Percentiles rank a stretch among this genome's conserved stretches.
Evolutionary conservation across 2,888 invertebrate species (phyloP).

Genomic region (Lymantria monacha): DNA sequence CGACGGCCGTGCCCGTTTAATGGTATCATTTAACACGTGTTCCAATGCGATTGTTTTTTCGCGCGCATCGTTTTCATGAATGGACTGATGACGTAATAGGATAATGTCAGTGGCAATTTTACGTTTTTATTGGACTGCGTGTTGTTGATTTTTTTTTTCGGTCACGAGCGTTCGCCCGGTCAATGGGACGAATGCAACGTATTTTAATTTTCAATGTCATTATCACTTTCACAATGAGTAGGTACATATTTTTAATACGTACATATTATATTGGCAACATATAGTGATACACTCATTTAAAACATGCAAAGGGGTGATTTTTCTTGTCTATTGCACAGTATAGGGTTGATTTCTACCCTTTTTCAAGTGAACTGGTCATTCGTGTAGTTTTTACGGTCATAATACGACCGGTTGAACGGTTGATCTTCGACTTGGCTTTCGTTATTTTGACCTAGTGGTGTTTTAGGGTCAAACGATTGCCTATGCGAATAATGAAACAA

Average conservation of each 20-base stretch:
- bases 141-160: slow-evolving; percentile 62
- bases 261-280: slow-evolving; percentile 20
- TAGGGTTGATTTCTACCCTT: slow-evolving; percentile 29
- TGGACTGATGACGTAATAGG: slow-evolving; percentile 81
- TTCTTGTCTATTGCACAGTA: background rate
- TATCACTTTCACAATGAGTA: slow-evolving; percentile 78
- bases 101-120: slow-evolving; percentile 80
- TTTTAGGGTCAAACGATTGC: slow-evolving; percentile 33
- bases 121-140: slow-evolving; percentile 72
- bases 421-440: slow-evolving; percentile 38
- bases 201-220: slow-evolving; percentile 81
- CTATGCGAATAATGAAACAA: too few species aligned
- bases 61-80: slow-evolving; percentile 76
- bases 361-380: slow-evolving; percentile 24
- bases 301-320: slow-evolving; percentile 4
- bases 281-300: background rate
- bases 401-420: slow-evolving; percentile 34
- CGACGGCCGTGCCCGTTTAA: slow-evolving; percentile 69
- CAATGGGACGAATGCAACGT: slow-evolving; percentile 76
- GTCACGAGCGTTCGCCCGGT: slow-evolving; percentile 63
- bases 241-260: slow-evolving; percentile 33
- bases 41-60: slow-evolving; percentile 75
- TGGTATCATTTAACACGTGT: slow-evolving; percentile 76
- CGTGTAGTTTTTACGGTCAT: slow-evolving; percentile 26
- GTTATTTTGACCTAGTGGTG: slow-evolving; percentile 42